A percentile compares a stretch with the other conserved stretches of the same genome.
phyloP scores from a whole-genome alignment of 2,113 vertebrate genomes.

The Oryzias woworae region DNA sequence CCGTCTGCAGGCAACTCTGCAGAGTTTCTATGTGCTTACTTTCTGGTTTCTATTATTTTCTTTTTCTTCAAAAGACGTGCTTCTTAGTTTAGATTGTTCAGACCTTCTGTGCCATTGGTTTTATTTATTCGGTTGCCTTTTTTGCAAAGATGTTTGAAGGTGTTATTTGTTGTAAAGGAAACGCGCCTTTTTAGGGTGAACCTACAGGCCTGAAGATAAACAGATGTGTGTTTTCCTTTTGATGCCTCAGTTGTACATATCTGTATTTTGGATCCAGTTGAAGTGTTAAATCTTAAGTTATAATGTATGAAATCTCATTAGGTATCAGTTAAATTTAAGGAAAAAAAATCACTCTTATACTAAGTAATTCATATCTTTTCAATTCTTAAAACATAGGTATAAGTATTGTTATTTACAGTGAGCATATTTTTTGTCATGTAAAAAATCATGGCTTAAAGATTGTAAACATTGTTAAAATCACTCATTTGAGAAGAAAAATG shows the following conservation, averaged over 20 bases:
- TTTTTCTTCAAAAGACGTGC: constrained; percentile 40
- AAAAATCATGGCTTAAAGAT: constrained; percentile 45
- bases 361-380: neutral
- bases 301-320: constrained; percentile 40
- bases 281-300: constrained; percentile 48
- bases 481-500: constrained; percentile 35
- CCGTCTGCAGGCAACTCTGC: constrained; percentile 32
- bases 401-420: constrained; percentile 24
- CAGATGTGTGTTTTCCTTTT: constrained; percentile 15
- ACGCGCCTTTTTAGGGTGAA: constrained; percentile 59
- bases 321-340: constrained; percentile 37
- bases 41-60: constrained; percentile 57
- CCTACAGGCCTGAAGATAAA: constrained; percentile 53
- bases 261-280: constrained; percentile 49
- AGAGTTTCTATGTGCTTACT: constrained; percentile 33
- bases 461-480: constrained; percentile 51
- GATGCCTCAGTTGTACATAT: constrained; percentile 68
- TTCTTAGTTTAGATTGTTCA: constrained; percentile 61
- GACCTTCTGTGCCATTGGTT: constrained; percentile 71
- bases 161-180: constrained; percentile 61
- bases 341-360: constrained; percentile 4
- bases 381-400: constrained; percentile 19
- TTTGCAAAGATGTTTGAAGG: constrained; percentile 64
- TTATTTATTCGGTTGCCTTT: constrained; percentile 76
- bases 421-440: constrained; percentile 26